Evolutionary conservation across 2,113 vertebrate species (phyloP).

Genomic region (Stegastes partitus): DNA sequence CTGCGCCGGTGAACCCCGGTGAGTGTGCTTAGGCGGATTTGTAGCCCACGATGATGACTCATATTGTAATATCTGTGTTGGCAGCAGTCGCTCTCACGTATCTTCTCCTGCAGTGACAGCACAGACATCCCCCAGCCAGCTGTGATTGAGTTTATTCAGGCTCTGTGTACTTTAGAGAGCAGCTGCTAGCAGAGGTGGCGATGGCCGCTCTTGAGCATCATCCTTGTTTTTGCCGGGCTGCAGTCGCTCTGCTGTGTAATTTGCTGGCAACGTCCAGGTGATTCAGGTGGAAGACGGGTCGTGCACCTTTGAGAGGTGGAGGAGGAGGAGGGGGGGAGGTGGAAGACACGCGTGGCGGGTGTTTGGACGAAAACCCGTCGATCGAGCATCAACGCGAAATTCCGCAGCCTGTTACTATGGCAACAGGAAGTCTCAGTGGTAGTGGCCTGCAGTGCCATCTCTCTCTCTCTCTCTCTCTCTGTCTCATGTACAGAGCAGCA

Average conservation of each 20-base stretch:
- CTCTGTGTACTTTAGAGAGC: conserved; percentile 30
- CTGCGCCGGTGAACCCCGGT: conserved; percentile 16
- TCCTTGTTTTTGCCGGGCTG: background rate
- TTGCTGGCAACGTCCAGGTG: conserved; percentile 36
- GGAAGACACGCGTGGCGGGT: conserved; percentile 41
- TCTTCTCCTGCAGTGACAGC: conserved; percentile 41
- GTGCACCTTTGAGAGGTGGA: conserved; percentile 11
- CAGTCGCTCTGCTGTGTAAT: background rate
- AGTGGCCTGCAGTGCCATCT: conserved; percentile 74
- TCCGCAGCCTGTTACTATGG: conserved; percentile 84
- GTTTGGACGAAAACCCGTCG: conserved; percentile 54
- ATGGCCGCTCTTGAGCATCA: conserved; percentile 1
- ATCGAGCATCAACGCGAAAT: conserved; percentile 63
- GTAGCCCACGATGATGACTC: conserved; percentile 56
- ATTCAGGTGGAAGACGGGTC: conserved; percentile 54
- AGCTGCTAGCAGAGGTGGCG: background rate
- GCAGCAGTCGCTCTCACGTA: conserved; percentile 24
- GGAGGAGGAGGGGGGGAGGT: conserved; percentile 18
- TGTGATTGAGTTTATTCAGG: conserved; percentile 37
- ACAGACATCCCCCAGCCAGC: conserved; percentile 47
- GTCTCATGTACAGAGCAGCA: conserved; percentile 51
- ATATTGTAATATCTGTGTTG: conserved; percentile 29
- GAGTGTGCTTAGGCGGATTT: conserved; percentile 37
- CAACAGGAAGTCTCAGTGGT: conserved; percentile 77
- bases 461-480: conserved; percentile 37